A percentile compares a stretch with the other conserved stretches of the same genome.
phyloP scores from a whole-genome alignment of 2,797 vertebrate genomes.

The Malacoctenus gilli region DNA sequence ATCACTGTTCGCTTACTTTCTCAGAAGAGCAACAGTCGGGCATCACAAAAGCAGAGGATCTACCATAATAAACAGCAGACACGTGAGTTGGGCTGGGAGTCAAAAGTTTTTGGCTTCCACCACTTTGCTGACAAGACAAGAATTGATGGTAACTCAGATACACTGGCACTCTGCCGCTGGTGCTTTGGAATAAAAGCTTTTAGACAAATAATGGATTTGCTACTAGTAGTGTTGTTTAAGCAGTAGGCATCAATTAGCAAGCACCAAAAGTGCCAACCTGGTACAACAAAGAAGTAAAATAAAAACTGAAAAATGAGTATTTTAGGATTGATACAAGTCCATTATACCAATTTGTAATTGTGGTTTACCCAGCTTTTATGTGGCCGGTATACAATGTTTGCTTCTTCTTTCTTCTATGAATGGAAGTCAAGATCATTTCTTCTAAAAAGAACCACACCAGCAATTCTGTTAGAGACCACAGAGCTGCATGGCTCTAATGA shows the following conservation, averaged over 20 bases:
- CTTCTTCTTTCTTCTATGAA: too few species aligned
- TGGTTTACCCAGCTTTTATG: background rate
- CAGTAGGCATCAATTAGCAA: constrained; percentile 8
- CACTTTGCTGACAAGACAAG: constrained; percentile 16
- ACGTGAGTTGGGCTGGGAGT: constrained; percentile 37
- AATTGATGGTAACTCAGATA: constrained; percentile 27
- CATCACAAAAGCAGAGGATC: constrained; percentile 62
- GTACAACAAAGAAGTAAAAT: background rate
- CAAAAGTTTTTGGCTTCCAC: constrained; percentile 29
- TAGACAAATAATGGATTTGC: constrained; percentile 31
- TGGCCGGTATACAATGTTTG: background rate
- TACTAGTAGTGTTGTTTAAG: constrained; percentile 16
- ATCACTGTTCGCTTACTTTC: constrained; percentile 47
- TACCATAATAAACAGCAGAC: constrained; percentile 51
- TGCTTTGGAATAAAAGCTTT: constrained; percentile 21
- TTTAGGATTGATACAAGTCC: background rate
- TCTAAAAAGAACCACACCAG: too few species aligned
- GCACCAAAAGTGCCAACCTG: background rate
- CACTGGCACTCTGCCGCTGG: constrained; percentile 15
- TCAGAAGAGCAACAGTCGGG: constrained; percentile 48
- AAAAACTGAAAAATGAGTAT: constrained; percentile 6
- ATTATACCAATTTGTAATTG: constrained; percentile 1
- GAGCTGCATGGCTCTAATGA: too few species aligned
- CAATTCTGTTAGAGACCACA: background rate
- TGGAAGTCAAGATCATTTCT: constrained; percentile 6